Evolutionary conservation across 1,140 invertebrate species (phyloP).

Genomic region (Drosophila eugracilis): DNA sequence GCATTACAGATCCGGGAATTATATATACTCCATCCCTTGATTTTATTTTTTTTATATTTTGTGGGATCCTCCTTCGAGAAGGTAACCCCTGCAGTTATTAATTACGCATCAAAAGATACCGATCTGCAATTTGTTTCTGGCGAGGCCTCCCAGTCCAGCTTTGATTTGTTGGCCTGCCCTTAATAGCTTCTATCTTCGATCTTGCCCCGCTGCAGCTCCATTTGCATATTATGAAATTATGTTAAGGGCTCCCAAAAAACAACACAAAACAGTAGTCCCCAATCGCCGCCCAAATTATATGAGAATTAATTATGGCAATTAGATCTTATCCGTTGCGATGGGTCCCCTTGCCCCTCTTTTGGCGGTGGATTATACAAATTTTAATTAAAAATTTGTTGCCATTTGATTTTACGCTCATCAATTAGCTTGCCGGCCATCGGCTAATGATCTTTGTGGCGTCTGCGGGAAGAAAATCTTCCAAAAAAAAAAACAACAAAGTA

Average conservation of each 20-base stretch:
- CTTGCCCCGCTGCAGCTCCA: constrained; percentile 36
- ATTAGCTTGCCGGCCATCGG: constrained; percentile 37
- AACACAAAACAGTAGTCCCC: constrained; percentile 22
- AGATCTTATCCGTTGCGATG: constrained; percentile 54
- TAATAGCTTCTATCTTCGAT: constrained; percentile 69
- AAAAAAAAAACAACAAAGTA: constrained; percentile 31
- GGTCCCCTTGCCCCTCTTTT: not conserved
- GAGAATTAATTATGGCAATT: constrained; percentile 67
- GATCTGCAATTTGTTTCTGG: constrained; percentile 67
- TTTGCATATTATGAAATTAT: constrained; percentile 75
- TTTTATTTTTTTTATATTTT: constrained; percentile 1
- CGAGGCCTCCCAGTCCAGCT: constrained; percentile 9
- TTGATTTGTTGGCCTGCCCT: constrained; percentile 60
- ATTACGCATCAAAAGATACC: constrained; percentile 79
- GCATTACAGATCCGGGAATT: constrained; percentile 55
- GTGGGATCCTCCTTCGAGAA: constrained; percentile 29
- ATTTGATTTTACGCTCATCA: constrained; percentile 53
- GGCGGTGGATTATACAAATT: constrained; percentile 23
- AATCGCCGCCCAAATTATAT: constrained; percentile 32
- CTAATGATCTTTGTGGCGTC: constrained; percentile 36
- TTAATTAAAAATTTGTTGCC: constrained; percentile 49
- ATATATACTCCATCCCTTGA: not conserved
- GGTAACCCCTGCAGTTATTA: constrained; percentile 68
- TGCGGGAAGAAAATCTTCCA: constrained; percentile 21
- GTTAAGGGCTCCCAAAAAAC: constrained; percentile 46